Evolutionary conservation across 2,797 vertebrate species (phyloP), one percentile per base, ranked within the genome.

Genomic region (Pangasius macronema): DNA sequence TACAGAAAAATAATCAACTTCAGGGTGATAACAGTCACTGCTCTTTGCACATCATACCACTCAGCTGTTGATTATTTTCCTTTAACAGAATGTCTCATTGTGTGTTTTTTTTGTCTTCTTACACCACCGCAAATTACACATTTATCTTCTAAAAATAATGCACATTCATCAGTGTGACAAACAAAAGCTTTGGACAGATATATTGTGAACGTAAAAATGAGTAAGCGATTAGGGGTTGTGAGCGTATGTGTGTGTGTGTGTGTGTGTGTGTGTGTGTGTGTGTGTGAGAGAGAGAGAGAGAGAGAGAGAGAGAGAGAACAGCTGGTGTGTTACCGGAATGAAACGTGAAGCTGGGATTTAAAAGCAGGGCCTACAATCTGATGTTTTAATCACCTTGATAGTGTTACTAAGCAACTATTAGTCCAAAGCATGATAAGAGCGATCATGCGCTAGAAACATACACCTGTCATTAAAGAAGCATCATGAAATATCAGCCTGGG

Each of bases 341-440:
- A 80, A 94, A 94, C 83, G 86, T 81, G 84, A 89, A 68, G 82
- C 87, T 88, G 88, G 67, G 84, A 65, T 86, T 91, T 93, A 94
- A 94, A 94, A 91, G 83, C 91, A 86, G 36, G 72, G 84, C 77
- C 51, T 77, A 72, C 68, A 81, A 80, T 80, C 91, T 92, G 89
- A 88, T 85, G 18, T 87, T 87, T 83, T 73, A 73, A 87, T 90
- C 57, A 72, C 76, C 63, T 89, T 91, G 59, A 87, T 91, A 87
- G 88, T 89, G 59, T 83, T 30, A 67, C 59, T 30, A 65, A 51
- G 81, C 81, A 82, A 65, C 61, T 67, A 42, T 9, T 46, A 4
- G 80, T 27, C 24, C 13, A 22, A 16, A 81, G 55, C 55, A 10
- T 63, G 39, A 30, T 82, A 65, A 63, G 3, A 46, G 55, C 61